Percentiles rank a stretch among this genome's conserved stretches.
Conservation (phyloP, 2,113 vertebrate species). For the Himantopus leucocephalus region DNA sequence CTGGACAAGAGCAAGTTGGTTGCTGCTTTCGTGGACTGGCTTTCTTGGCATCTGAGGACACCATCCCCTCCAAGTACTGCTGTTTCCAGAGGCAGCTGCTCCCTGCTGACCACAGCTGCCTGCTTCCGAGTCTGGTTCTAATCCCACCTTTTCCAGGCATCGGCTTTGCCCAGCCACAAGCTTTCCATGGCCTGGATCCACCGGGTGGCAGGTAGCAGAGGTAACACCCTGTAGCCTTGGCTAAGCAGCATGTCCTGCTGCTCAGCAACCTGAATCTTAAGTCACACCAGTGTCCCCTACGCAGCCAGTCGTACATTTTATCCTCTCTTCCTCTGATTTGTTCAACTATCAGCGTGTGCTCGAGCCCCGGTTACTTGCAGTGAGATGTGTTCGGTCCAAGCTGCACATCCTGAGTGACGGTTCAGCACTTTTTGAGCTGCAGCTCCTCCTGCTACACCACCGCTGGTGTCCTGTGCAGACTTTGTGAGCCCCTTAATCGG, state of each 20-base stretch:
- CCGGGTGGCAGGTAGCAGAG: background rate
- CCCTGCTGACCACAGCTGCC: background rate
- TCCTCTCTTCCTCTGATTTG: background rate
- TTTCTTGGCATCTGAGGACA: background rate
- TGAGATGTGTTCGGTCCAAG: background rate
- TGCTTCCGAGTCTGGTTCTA: background rate
- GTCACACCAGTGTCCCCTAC: background rate
- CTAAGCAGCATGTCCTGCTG: background rate
- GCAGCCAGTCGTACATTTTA: background rate
- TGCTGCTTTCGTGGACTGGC: background rate
- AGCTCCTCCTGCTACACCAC: background rate
- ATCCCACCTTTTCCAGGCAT: background rate
- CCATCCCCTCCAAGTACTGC: background rate
- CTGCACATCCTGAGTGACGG: background rate
- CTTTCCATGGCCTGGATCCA: background rate
- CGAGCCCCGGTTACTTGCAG: background rate
- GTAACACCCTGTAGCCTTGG: accelerated
- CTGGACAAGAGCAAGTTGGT: background rate
- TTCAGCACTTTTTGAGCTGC: background rate
- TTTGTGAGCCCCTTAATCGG: background rate
- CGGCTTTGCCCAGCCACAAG: background rate
- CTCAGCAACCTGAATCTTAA: background rate
- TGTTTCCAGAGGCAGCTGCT: background rate
- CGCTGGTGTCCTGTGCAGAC: background rate
- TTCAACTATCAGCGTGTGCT: background rate